Percentiles rank a stretch among this genome's conserved stretches.
phyloP scores from a whole-genome alignment of 2,113 vertebrate genomes.

The Ia io region DNA sequence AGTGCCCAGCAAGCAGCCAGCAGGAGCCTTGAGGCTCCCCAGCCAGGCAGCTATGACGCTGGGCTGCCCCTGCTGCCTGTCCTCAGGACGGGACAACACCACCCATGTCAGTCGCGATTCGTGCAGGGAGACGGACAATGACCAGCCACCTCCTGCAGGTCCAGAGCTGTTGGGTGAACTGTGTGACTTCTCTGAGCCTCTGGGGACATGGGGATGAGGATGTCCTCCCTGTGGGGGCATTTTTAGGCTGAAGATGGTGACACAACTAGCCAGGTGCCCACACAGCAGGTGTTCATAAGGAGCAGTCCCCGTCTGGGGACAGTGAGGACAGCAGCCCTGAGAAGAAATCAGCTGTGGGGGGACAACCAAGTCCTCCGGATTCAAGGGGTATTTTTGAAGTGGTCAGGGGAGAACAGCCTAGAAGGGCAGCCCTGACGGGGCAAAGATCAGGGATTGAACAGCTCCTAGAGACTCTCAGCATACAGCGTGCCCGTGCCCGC shows the following conservation, averaged over 20 bases:
- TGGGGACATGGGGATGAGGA: rapidly evolving
- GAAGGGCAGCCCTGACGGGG: neutral
- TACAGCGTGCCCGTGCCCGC: rapidly evolving
- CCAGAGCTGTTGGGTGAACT: neutral
- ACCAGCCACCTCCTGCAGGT: neutral
- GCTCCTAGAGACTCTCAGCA: neutral
- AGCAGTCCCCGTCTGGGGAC: neutral
- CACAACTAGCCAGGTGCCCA: neutral
- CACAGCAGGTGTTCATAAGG: neutral
- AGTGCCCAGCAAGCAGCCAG: neutral
- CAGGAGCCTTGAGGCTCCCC: neutral
- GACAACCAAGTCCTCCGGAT: neutral
- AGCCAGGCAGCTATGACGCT: neutral
- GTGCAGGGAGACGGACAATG: neutral
- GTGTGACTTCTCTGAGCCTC: neutral
- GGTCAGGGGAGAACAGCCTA: neutral
- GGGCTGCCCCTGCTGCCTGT: neutral
- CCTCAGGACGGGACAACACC: rapidly evolving
- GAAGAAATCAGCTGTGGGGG: neutral
- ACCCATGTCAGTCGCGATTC: neutral
- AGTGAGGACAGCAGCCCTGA: neutral
- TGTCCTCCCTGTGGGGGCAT: rapidly evolving
- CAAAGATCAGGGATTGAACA: neutral
- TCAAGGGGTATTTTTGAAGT: neutral
- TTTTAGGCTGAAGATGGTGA: neutral